Evolutionary conservation across 30 jellyfish, hydroid and myxozoan genomes (phyloP).

Genomic region (Nemopilema nomurai): DNA sequence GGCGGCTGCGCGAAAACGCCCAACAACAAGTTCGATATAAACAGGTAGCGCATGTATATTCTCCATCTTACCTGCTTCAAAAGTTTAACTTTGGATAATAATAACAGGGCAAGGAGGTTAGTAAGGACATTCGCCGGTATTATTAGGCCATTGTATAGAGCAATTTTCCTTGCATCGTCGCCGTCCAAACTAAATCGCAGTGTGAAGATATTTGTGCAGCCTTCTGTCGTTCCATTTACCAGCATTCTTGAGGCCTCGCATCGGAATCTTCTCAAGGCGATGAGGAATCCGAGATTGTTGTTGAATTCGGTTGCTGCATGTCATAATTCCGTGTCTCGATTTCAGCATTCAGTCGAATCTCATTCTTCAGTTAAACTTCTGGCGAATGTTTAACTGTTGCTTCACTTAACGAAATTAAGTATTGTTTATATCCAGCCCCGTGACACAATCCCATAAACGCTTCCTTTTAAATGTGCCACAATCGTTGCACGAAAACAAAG

Average conservation of each 20-base stretch:
- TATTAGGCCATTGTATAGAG: conserved; percentile 6
- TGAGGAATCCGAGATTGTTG: too few relatives aligned
- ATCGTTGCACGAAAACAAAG: neutral
- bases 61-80: conserved; percentile 1
- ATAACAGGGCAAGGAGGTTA: conserved; percentile 13
- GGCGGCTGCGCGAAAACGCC: conserved; percentile 46
- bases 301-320: neutral
- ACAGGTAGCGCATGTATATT: neutral
- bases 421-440: too few relatives aligned
- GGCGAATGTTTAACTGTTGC: too few relatives aligned
- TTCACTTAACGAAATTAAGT: too few relatives aligned
- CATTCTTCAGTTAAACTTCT: too few relatives aligned
- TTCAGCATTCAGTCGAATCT: too few relatives aligned
- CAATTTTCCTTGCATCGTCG: conserved; percentile 9
- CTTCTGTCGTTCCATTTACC: neutral
- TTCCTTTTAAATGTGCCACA: neutral
- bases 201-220: neutral
- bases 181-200: conserved; percentile 12
- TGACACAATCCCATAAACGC: too few relatives aligned
- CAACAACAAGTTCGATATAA: conserved; percentile 23
- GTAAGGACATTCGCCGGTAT: conserved; percentile 45
- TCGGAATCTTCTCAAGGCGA: too few relatives aligned
- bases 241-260: neutral
- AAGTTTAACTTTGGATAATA: neutral
- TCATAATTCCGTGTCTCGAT: neutral